Conservation (phyloP, 2,797 vertebrate species). For the Dendrocincla tyrannina region DNA sequence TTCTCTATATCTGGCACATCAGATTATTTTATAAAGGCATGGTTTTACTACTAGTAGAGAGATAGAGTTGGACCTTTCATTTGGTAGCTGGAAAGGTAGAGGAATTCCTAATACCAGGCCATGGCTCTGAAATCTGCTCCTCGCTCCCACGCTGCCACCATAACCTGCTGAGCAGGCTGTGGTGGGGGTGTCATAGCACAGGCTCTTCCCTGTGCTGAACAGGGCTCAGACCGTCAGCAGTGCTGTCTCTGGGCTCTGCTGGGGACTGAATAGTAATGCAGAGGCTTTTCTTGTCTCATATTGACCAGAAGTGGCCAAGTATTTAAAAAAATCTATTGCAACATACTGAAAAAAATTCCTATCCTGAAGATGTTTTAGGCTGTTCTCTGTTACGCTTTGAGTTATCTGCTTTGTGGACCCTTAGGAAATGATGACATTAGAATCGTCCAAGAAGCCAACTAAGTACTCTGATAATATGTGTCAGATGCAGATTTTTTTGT, state of each 20-base stretch:
- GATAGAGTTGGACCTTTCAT: neutral
- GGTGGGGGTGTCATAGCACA: neutral
- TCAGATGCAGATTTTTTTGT: neutral
- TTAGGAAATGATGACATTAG: neutral
- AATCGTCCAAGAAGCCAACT: neutral
- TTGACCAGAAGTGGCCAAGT: neutral
- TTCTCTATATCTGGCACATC: neutral
- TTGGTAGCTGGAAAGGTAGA: neutral
- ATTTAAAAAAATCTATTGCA: neutral
- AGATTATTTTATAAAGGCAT: neutral
- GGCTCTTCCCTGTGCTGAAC: neutral
- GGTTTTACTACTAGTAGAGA: neutral
- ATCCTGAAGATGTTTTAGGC: neutral
- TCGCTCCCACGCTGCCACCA: rapidly evolving
- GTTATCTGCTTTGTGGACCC: neutral
- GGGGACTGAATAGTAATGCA: neutral
- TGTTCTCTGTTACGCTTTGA: neutral
- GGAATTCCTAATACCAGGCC: neutral
- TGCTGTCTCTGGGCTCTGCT: neutral
- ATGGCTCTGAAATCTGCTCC: neutral
- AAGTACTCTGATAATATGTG: neutral
- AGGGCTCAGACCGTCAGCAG: neutral
- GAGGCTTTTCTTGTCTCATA: neutral
- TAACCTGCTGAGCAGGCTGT: neutral
- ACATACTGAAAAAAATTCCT: neutral